A percentile compares a stretch with the other conserved stretches of the same genome.
These are phyloP conservation scores for Ophioninae sp. DNA, from an alignment of 2,888 invertebrate genomes.

Conservation along the genomic window DNA sequence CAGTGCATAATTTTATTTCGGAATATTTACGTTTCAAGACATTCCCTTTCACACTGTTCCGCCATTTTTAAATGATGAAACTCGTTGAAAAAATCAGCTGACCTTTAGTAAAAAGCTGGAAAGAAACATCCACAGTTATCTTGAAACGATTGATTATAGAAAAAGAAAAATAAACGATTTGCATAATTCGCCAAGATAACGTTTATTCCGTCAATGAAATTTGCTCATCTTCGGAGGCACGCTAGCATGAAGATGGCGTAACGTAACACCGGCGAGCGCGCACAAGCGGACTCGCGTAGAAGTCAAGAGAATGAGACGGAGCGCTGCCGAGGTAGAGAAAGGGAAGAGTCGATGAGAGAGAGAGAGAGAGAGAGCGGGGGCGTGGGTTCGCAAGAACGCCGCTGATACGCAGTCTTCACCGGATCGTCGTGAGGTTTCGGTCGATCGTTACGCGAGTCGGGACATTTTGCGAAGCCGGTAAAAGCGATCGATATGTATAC, in stretches of 20 bases:
- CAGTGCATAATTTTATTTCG: not conserved
- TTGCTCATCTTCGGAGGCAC: not conserved
- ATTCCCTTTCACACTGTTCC: not conserved
- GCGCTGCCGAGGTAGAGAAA: constrained; percentile 12
- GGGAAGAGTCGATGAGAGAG: constrained; percentile 10
- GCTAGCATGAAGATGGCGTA: not conserved
- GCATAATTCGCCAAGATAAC: not conserved
- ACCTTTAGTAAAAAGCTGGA: not conserved
- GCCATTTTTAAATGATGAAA: not conserved
- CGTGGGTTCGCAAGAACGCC: constrained; percentile 39
- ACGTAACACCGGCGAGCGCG: constrained; percentile 1
- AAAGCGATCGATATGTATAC: not conserved
- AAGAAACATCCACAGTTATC: not conserved
- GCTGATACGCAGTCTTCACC: constrained; percentile 53
- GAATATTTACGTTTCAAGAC: not conserved
- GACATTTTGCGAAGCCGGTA: not conserved
- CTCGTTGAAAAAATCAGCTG: not conserved
- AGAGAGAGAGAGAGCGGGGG: constrained; percentile 18
- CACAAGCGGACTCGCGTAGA: not conserved
- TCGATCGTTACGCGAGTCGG: constrained; percentile 18
- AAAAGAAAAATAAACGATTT: not conserved
- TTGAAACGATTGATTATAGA: not conserved
- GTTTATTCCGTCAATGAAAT: not conserved
- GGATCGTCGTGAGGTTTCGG: constrained; percentile 42
- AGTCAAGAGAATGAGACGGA: constrained; percentile 15